A percentile compares a stretch with the other conserved stretches of the same genome.
These are phyloP conservation scores for Fissipunctia ypsillon DNA, from an alignment of 2,888 invertebrate species.

Conservation along the genomic window DNA sequence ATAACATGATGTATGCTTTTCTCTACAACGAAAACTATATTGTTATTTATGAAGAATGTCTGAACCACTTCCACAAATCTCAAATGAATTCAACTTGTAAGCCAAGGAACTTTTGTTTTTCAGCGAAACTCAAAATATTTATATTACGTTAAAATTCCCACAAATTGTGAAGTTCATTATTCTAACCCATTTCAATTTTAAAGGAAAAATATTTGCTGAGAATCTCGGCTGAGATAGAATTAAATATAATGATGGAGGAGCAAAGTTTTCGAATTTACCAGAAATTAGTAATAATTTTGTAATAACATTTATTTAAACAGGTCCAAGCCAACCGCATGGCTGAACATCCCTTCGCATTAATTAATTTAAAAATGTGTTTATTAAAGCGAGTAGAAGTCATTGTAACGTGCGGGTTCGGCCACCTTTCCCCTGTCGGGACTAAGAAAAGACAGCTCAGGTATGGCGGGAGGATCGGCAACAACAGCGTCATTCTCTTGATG, in stretches of 20 bases:
- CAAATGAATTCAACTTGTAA: constrained; percentile 18
- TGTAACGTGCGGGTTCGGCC: constrained; percentile 37
- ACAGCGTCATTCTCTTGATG: background rate
- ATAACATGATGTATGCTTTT: background rate
- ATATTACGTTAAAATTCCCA: constrained; percentile 34
- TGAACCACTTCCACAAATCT: background rate
- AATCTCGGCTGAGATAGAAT: constrained; percentile 31
- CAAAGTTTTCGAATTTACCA: constrained; percentile 22
- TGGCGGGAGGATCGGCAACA: background rate
- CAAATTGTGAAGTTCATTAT: constrained; percentile 46
- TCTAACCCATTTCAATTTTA: constrained; percentile 50
- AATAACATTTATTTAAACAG: constrained; percentile 40
- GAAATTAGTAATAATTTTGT: constrained; percentile 33
- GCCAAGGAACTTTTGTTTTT: constrained; percentile 50
- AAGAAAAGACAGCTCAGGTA: constrained; percentile 17
- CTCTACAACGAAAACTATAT: background rate
- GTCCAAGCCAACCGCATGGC: constrained; percentile 7
- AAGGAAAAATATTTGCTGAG: constrained; percentile 53
- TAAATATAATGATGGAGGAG: constrained; percentile 20
- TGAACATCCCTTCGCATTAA: constrained; percentile 19
- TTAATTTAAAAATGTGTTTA: constrained; percentile 41
- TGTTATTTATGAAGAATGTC: constrained; percentile 1
- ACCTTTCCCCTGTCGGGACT: constrained; percentile 18
- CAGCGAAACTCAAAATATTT: constrained; percentile 45
- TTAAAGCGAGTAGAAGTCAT: constrained; percentile 21